These are phyloP conservation scores for Paragorgia papillata DNA, from an alignment of 92 coral and sea anemone species.

Conservation along the genomic window DNA sequence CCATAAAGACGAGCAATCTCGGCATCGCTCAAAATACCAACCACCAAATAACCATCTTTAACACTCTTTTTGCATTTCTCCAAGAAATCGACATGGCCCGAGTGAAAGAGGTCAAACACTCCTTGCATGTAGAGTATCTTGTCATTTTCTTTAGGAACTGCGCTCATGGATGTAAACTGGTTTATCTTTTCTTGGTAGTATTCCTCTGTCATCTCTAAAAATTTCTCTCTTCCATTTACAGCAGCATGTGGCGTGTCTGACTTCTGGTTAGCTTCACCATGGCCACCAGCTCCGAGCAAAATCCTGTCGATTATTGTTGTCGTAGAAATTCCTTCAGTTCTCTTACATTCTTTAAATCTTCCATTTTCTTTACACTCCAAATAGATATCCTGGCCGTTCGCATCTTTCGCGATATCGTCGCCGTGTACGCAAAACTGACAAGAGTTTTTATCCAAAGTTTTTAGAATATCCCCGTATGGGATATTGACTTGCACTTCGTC, in stretches of 20 bases:
- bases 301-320: conserved; percentile 90
- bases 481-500: conserved; percentile 82
- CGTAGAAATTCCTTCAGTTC: conserved; percentile 94
- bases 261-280: conserved; percentile 60
- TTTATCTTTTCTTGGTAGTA: conserved; percentile 83
- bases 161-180: conserved; percentile 84
- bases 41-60: conserved; percentile 67
- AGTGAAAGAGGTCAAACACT: conserved; percentile 97
- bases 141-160: conserved; percentile 74
- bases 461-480: conserved; percentile 83
- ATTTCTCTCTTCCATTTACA: conserved; percentile 43
- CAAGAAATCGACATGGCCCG: conserved; percentile 87
- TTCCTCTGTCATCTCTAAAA: conserved; percentile 69
- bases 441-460: conserved; percentile 72
- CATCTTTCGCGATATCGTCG: conserved; percentile 88
- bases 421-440: conserved; percentile 95
- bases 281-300: conserved; percentile 84
- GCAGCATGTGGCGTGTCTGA: conserved; percentile 39
- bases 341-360: conserved; percentile 86
- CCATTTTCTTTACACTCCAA: conserved; percentile 72
- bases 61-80: conserved; percentile 76
- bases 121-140: conserved; percentile 84
- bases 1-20: conserved; percentile 85
- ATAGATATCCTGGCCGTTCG: conserved; percentile 87
- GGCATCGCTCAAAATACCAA: conserved; percentile 89